Conservation (phyloP, 2,113 vertebrate genomes). For the Ploceus nigricollis region DNA sequence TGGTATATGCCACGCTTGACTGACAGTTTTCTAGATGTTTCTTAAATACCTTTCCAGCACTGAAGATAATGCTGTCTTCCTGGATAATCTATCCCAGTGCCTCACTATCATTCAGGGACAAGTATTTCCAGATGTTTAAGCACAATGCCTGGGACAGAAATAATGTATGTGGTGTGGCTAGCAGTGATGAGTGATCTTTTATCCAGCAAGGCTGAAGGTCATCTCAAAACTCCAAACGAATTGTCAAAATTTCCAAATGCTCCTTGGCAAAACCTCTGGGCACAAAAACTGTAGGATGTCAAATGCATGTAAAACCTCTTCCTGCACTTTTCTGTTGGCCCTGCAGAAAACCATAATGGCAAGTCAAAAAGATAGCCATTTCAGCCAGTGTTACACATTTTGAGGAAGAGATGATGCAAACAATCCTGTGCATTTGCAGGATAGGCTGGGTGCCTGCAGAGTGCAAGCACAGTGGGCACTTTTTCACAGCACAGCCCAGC, state of each 20-base stretch:
- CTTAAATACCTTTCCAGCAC: background rate
- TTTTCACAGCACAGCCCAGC: background rate
- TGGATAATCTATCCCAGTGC: background rate
- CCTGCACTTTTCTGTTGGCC: background rate
- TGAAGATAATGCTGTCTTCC: background rate
- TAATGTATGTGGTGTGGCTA: background rate
- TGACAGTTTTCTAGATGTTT: background rate
- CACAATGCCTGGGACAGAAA: background rate
- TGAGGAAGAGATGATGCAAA: background rate
- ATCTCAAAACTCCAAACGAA: background rate
- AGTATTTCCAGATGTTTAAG: background rate
- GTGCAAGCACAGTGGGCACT: background rate
- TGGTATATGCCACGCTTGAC: background rate
- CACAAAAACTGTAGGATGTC: background rate
- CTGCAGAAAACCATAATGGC: background rate
- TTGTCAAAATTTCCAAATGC: background rate
- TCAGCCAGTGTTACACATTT: background rate
- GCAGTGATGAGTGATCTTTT: background rate
- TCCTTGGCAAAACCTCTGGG: background rate
- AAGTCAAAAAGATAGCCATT: background rate
- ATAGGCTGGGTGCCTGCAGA: background rate
- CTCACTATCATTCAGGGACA: background rate
- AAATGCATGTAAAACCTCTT: background rate
- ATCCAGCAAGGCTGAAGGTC: background rate
- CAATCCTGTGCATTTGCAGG: background rate